Conservation (phyloP, 2,113 vertebrate genomes). For the Plestiodon gilberti region DNA sequence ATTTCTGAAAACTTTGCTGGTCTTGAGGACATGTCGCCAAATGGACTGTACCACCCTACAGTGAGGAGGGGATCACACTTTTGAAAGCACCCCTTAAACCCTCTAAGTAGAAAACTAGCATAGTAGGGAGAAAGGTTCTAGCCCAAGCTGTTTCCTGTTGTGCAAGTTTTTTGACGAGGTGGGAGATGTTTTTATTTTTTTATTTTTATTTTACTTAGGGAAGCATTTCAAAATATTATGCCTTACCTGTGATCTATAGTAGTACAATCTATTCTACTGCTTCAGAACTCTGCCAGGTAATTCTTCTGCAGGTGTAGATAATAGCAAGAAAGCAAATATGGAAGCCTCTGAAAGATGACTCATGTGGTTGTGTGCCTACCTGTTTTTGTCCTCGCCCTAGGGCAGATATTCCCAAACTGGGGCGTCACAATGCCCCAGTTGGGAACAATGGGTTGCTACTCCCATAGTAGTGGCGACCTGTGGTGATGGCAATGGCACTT, state of each 20-base stretch:
- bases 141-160: not conserved
- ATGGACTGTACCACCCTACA: no score
- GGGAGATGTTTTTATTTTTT: no score
- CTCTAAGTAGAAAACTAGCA: not conserved
- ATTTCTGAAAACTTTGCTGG: slow-evolving; percentile 8
- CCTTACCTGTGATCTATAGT: not conserved
- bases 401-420: no score
- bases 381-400: not conserved
- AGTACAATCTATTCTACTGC: not conserved
- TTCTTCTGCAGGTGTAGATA: not conserved
- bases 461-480: no score
- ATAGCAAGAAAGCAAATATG: not conserved
- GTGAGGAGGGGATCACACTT: not conserved
- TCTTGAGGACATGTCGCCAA: not conserved
- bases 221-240: no score
- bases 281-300: not conserved
- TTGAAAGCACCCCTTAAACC: not conserved
- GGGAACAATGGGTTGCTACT: no score
- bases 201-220: no score
- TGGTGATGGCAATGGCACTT: no score
- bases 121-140: not conserved
- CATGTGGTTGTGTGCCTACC: not conserved
- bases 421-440: no score
- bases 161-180: no score
- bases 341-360: not conserved